Conservation (phyloP, 2,113 vertebrate genomes). For the Opisthocomus hoazin region DNA sequence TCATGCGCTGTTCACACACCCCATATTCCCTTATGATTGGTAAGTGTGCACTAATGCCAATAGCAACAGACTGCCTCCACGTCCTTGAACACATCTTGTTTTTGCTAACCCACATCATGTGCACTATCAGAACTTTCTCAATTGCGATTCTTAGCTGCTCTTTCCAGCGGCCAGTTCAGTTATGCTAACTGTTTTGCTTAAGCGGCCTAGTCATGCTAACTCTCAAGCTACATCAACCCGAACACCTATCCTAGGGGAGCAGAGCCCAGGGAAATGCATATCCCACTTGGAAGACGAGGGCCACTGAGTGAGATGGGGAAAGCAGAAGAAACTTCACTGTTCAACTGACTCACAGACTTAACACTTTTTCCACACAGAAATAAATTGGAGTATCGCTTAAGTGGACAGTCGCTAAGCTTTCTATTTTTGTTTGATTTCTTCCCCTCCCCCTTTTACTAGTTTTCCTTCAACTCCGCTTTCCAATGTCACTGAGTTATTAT, state of each 20-base stretch:
- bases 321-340: not conserved
- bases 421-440: not conserved
- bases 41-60: too few species aligned
- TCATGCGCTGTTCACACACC: too few species aligned
- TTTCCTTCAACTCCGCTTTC: constrained; percentile 17
- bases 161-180: too few species aligned
- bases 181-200: too few species aligned
- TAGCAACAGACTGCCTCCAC: too few species aligned
- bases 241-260: not conserved
- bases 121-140: too few species aligned
- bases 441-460: not conserved
- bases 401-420: not conserved
- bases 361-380: not conserved
- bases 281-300: not conserved
- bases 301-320: not conserved
- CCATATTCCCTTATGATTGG: too few species aligned
- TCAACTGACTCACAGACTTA: not conserved
- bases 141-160: too few species aligned
- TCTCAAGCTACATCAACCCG: too few species aligned
- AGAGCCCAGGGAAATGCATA: not conserved
- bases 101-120: too few species aligned
- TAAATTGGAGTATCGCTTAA: not conserved
- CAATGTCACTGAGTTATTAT: constrained; percentile 17
- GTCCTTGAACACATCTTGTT: too few species aligned
- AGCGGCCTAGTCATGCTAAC: too few species aligned